These are phyloP conservation scores for Myiozetetes cayanensis DNA, from an alignment of 2,113 vertebrate species.

Conservation along the genomic window DNA sequence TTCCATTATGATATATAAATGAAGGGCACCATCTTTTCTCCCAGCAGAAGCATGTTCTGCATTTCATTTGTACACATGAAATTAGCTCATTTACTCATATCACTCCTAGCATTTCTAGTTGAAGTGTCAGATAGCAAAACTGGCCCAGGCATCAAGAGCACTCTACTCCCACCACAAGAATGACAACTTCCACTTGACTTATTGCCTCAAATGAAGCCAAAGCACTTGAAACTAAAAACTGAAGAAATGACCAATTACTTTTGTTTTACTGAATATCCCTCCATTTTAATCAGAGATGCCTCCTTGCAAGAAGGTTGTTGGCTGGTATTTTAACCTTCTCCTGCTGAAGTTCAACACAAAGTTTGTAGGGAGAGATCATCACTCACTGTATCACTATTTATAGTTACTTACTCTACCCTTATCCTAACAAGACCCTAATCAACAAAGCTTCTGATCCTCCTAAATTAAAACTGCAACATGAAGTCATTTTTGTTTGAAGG, in stretches of 20 bases:
- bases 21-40: neutral
- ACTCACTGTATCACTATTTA: neutral
- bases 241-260: neutral
- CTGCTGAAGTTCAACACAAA: neutral
- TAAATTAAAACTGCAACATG: neutral
- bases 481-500: neutral
- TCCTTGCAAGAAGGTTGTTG: neutral
- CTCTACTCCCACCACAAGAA: neutral
- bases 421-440: neutral
- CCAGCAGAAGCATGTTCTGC: neutral
- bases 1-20: neutral
- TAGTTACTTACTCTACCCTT: neutral
- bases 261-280: neutral
- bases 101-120: neutral
- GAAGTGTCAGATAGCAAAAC: neutral
- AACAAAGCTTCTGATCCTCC: neutral
- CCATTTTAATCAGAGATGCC: neutral
- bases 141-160: neutral
- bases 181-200: constrained; percentile 27
- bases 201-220: neutral
- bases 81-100: constrained; percentile 4
- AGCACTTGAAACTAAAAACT: neutral
- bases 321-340: neutral
- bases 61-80: neutral
- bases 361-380: neutral